phyloP scores from a whole-genome alignment of 1,140 invertebrate genomes.

The Neodiprion lecontei region DNA sequence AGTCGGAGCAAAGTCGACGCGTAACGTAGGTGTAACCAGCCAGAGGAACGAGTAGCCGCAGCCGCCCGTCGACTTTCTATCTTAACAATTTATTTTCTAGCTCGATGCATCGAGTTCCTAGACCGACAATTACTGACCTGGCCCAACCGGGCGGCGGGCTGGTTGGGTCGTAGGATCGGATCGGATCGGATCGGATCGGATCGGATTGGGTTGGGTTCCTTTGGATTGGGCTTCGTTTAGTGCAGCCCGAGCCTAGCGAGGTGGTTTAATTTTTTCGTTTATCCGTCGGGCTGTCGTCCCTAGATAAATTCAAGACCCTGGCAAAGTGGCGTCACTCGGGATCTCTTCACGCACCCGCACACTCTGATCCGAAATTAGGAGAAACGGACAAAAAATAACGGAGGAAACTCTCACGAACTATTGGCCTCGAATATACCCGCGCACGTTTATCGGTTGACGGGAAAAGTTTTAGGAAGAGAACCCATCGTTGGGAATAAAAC shows the following conservation, averaged over 20 bases:
- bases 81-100: constrained; percentile 9
- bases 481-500: too few species aligned
- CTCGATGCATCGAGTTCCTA: constrained; percentile 10
- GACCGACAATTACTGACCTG: constrained; percentile 25
- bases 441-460: too few species aligned
- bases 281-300: not conserved
- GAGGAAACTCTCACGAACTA: too few species aligned
- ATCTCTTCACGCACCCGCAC: too few species aligned
- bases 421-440: too few species aligned
- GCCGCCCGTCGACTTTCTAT: not conserved
- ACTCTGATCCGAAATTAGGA: too few species aligned
- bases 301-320: not conserved
- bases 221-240: not conserved
- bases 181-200: constrained; percentile 11
- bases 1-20: too few species aligned
- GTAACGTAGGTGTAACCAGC: not conserved
- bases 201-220: not conserved
- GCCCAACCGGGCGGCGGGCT: constrained; percentile 30
- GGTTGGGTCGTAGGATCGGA: constrained; percentile 1
- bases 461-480: too few species aligned
- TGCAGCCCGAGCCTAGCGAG: not conserved
- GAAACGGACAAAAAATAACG: too few species aligned
- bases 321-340: too few species aligned
- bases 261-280: constrained; percentile 3
- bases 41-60: not conserved